phyloP scores from a whole-genome alignment of 2,888 invertebrate genomes.

The Branchipolynoe longqiensis region DNA sequence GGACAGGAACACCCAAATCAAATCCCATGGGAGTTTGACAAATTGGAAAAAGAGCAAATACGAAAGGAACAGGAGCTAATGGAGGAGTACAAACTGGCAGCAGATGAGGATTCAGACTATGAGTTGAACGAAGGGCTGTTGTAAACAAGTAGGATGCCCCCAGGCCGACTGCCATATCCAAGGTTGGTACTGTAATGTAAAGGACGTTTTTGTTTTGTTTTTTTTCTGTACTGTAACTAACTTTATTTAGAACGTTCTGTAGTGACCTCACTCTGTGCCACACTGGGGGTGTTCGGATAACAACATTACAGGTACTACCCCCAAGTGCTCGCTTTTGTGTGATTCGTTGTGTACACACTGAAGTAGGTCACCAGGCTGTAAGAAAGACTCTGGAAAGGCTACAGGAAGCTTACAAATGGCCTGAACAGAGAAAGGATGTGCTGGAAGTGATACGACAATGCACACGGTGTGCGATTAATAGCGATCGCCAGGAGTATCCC shows the following conservation, averaged over 20 bases:
- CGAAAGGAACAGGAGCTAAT: slow-evolving; percentile 36
- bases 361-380: background rate
- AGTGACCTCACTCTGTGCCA: no score
- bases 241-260: no score
- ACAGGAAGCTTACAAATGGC: slow-evolving; percentile 13
- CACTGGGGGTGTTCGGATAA: no score
- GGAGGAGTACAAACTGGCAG: background rate
- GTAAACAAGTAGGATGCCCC: background rate
- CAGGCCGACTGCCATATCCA: slow-evolving; percentile 11
- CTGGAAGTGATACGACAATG: background rate
- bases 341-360: background rate
- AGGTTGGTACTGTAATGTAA: no score
- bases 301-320: no score
- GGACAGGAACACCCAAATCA: background rate
- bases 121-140: slow-evolving; percentile 31
- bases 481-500: background rate
- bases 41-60: slow-evolving; percentile 24
- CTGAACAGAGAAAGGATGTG: background rate
- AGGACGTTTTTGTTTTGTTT: no score
- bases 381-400: background rate
- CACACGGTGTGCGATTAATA: background rate
- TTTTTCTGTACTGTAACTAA: no score
- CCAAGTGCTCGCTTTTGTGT: background rate
- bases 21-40: background rate
- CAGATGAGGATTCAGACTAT: slow-evolving; percentile 12